Conservation (phyloP, 1,140 invertebrate species). For the Pseudomyrmex cubaensis region DNA sequence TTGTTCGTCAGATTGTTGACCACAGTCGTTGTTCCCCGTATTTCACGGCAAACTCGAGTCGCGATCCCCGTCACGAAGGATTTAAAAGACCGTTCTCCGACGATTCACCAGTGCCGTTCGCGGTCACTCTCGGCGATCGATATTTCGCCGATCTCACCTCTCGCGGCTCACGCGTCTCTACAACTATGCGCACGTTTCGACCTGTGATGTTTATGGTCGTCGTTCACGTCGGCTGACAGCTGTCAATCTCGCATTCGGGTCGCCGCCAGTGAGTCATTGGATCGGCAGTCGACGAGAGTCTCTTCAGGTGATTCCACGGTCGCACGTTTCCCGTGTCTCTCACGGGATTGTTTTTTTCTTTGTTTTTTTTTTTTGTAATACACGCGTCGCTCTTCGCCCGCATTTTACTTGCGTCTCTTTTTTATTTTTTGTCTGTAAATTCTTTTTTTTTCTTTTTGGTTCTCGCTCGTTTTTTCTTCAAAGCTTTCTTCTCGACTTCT, state of each 20-base stretch:
- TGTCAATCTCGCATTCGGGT: constrained; percentile 68
- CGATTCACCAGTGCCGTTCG: background rate
- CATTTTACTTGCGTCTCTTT: constrained; percentile 43
- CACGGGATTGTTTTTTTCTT: too few relatives aligned
- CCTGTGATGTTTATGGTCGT: constrained; percentile 64
- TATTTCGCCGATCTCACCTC: constrained; percentile 54
- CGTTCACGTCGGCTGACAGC: constrained; percentile 70
- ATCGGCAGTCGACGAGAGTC: constrained; percentile 51
- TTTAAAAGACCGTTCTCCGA: background rate
- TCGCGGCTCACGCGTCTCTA: constrained; percentile 50
- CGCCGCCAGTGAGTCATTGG: constrained; percentile 68
- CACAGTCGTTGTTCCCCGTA: too few relatives aligned
- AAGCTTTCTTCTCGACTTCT: constrained; percentile 58
- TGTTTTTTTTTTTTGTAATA: too few relatives aligned
- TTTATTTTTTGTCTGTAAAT: constrained; percentile 27
- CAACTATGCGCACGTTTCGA: constrained; percentile 63
- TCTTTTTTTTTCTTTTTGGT: constrained; percentile 28
- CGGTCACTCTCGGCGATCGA: constrained; percentile 60
- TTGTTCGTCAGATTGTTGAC: too few relatives aligned
- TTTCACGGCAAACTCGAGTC: too few relatives aligned
- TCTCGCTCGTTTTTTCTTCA: constrained; percentile 54
- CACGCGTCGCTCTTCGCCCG: constrained; percentile 29
- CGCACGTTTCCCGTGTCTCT: constrained; percentile 9
- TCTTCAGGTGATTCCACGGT: constrained; percentile 47
- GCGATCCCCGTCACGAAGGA: background rate